phyloP scores from a whole-genome alignment of 2,113 vertebrate genomes.

The Ictalurus punctatus region DNA sequence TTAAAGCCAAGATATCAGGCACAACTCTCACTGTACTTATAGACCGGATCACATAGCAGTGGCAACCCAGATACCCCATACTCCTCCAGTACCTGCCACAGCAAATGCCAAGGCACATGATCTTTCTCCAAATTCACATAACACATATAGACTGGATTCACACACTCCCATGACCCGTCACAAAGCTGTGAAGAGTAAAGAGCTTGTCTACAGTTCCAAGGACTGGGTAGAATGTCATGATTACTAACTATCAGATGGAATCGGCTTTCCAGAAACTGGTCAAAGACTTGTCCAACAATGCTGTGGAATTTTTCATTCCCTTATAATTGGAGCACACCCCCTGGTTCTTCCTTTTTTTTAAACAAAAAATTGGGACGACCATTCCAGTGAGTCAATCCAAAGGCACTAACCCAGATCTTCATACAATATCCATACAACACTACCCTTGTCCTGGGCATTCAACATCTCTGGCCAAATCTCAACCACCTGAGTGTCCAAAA shows the following conservation, averaged over 20 bases:
- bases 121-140: background rate
- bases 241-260: background rate
- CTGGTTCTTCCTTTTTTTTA: background rate
- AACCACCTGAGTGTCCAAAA: background rate
- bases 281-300: background rate
- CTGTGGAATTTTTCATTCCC: background rate
- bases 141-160: background rate
- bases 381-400: background rate
- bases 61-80: background rate
- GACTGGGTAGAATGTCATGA: background rate
- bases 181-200: background rate
- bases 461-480: background rate
- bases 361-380: background rate
- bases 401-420: background rate
- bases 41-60: background rate
- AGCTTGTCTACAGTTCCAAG: background rate
- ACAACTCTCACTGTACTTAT: background rate
- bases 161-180: background rate
- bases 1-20: background rate
- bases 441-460: background rate
- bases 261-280: background rate
- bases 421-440: background rate
- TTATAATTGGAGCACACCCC: background rate
- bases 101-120: background rate
- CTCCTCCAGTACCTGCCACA: background rate